Percentiles rank a stretch among this genome's conserved stretches.
These are phyloP conservation scores for Stenoptilia bipunctidactyla DNA, from an alignment of 2,888 invertebrate genomes.

Conservation along the genomic window DNA sequence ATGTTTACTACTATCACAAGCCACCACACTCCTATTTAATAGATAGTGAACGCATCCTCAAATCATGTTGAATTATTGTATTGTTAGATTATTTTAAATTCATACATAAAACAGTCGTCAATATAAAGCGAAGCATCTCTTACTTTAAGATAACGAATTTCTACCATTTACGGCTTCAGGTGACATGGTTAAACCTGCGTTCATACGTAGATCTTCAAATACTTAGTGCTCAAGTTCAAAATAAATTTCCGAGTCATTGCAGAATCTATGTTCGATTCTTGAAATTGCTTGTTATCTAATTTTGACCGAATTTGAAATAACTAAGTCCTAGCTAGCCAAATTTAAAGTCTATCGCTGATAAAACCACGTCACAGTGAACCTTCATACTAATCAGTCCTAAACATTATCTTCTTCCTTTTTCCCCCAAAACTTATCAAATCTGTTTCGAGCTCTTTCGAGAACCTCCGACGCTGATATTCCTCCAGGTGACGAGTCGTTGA, in stretches of 20 bases:
- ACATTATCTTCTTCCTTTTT: slow-evolving; percentile 75
- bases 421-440: slow-evolving; percentile 89
- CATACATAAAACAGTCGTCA: slow-evolving; percentile 30
- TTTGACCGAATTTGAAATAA: background rate
- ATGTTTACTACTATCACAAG: slow-evolving; percentile 49
- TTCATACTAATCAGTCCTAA: slow-evolving; percentile 21
- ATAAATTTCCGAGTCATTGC: no score
- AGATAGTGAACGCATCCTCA: slow-evolving; percentile 37
- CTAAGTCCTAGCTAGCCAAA: no score
- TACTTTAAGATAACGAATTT: slow-evolving; percentile 16
- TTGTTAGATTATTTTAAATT: slow-evolving; percentile 17
- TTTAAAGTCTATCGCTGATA: no score
- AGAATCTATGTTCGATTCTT: no score
- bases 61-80: background rate
- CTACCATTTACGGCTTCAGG: slow-evolving; percentile 10
- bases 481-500: slow-evolving; percentile 52
- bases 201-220: no score
- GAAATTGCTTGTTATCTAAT: no score
- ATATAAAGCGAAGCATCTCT: slow-evolving; percentile 59
- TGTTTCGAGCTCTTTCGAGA: slow-evolving; percentile 83
- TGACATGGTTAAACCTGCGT: slow-evolving; percentile 18
- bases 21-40: slow-evolving; percentile 59
- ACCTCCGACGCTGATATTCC: slow-evolving; percentile 79
- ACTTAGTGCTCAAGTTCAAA: no score
- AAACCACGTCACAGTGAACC: no score